Evolutionary conservation across 2,888 invertebrate genomes (phyloP).

Genomic region (Drepanosiphum platanoidis): DNA sequence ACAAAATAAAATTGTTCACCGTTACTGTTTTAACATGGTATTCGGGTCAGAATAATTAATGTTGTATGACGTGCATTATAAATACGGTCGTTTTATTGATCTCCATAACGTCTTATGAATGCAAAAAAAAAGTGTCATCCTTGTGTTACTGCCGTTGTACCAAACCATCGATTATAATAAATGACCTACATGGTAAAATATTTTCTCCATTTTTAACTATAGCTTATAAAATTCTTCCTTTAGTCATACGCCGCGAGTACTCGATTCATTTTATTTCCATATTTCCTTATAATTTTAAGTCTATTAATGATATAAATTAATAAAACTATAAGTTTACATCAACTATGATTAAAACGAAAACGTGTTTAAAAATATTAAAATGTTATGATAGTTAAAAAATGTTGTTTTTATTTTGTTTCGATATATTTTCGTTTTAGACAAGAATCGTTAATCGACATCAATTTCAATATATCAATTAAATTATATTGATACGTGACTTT

Average conservation of each 20-base stretch:
- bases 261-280: not conserved
- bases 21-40: slow-evolving; percentile 28
- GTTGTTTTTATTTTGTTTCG: too few species aligned
- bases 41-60: slow-evolving; percentile 56
- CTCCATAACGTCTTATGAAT: slow-evolving; percentile 36
- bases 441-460: too few species aligned
- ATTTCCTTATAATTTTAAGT: not conserved
- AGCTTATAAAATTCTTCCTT: not conserved
- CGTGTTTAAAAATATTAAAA: too few species aligned
- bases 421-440: too few species aligned
- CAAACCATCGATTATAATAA: slow-evolving; percentile 21
- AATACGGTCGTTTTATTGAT: slow-evolving; percentile 49
- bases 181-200: slow-evolving; percentile 31
- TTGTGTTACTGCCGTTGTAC: slow-evolving; percentile 18
- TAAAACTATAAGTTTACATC: too few species aligned
- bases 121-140: slow-evolving; percentile 49
- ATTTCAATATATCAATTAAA: too few species aligned
- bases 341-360: too few species aligned
- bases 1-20: not conserved
- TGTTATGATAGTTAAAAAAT: too few species aligned
- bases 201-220: slow-evolving; percentile 2
- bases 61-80: slow-evolving; percentile 37
- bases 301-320: too few species aligned
- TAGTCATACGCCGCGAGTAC: not conserved
- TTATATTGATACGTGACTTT: too few species aligned